Conservation (phyloP, 2,113 vertebrate genomes). For the Oncorhynchus mykiss region DNA sequence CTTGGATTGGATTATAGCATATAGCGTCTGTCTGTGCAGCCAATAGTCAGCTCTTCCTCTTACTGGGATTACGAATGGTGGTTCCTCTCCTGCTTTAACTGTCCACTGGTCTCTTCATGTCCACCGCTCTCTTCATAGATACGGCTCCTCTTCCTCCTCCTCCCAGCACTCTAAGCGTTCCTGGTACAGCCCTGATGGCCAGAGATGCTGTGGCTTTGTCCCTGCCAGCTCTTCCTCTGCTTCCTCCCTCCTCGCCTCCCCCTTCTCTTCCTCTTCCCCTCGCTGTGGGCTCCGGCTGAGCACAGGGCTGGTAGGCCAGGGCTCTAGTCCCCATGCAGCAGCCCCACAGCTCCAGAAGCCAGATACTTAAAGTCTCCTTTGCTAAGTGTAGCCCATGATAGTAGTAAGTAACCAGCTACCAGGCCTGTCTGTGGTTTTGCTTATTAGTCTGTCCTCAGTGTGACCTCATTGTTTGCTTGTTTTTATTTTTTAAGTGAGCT, state of each 20-base stretch:
- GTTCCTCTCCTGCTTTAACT: constrained; percentile 44
- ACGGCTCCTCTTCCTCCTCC: constrained; percentile 42
- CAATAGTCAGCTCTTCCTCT: constrained; percentile 26
- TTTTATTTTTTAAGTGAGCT: constrained; percentile 51
- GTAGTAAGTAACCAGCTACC: constrained; percentile 74
- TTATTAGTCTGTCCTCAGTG: constrained; percentile 29
- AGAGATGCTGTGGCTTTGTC: constrained; percentile 58
- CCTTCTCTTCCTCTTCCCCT: constrained; percentile 26
- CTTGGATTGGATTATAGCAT: neutral
- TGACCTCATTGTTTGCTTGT: constrained; percentile 42
- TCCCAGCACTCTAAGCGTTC: constrained; percentile 47
- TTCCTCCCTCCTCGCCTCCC: constrained; percentile 51
- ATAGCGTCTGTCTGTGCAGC: constrained; percentile 15
- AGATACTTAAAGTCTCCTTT: constrained; percentile 70
- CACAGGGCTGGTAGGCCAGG: constrained; percentile 60
- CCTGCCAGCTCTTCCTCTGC: constrained; percentile 66
- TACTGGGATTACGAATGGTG: constrained; percentile 30
- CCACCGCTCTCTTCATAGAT: constrained; percentile 72
- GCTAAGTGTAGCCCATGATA: constrained; percentile 74
- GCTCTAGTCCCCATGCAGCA: constrained; percentile 57
- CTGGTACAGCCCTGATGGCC: constrained; percentile 64
- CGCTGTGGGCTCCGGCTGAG: constrained; percentile 41
- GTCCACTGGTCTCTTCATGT: no score
- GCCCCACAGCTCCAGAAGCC: constrained; percentile 68
- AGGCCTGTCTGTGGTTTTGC: constrained; percentile 47